Base-by-base conservation (phyloP, 2,797 vertebrate species). In the Pithecia hirsuta region DNA sequence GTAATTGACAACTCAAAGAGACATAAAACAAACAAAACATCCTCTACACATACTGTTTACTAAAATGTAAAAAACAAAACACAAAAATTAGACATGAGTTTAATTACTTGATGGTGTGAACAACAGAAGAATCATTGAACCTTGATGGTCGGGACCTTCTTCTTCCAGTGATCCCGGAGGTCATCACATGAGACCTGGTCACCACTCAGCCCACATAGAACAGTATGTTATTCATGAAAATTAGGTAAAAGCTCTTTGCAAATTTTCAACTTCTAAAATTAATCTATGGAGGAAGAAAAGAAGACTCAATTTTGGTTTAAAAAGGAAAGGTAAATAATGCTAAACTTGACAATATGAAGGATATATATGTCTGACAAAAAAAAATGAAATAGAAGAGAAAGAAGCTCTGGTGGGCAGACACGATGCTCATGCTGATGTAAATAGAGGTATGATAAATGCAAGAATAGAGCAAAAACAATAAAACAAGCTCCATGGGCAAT, bases 361-460 rank as follows among this genome's bases (percentile, higher is more conserved):
- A 97, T 82, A 89, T 84, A 57, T 46, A 36, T 55, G 93, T 52
- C 4, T 96, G 55, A 84, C 50, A 91, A 26, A 89, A 96, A 96
- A 84, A 96, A 80, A 84, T 89, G 26, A 95, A 96, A 84, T 5
- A 86, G 28, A 93, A 82, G 81, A 82, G 39, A 70, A 46, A 36
- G 33, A 76, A 83, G 19, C 4, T 48, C 64, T 0, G 24, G 30
- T n/a, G 76, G 59, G 26, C 14, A 88, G 36, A 92, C 48, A 7
- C 17, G 4, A 0, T 74, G 15, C 2, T 41, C 22, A 61, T 22
- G 26, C 5, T 92, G 85, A 91, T 59, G 52, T 79, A 96, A 93
- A 96, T 3, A 67, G 67, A 88, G 1, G 20, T 61, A 72, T 50
- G 76, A 92, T 74, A 57, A 78, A 90, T 44, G 57, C 22, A 92